These are phyloP conservation scores for Tridacna crocea DNA, from an alignment of 2,888 invertebrate genomes.

Conservation along the genomic window DNA sequence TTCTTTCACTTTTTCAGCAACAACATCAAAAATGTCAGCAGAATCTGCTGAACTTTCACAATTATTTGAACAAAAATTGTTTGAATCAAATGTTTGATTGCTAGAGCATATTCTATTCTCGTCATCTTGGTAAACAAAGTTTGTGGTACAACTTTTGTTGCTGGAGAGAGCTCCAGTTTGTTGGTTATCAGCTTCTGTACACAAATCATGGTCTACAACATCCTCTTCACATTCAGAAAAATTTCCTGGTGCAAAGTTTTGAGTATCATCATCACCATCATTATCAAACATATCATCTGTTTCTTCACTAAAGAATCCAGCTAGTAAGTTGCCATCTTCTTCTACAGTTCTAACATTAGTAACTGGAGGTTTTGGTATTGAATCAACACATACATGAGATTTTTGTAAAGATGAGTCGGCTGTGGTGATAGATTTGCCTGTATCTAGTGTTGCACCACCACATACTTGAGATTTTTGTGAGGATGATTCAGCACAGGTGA, in stretches of 20 bases:
- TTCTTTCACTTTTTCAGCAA: conserved; percentile 33
- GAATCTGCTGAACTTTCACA: not conserved
- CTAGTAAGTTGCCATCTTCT: not conserved
- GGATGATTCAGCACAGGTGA: too few species aligned
- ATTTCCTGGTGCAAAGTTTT: not conserved
- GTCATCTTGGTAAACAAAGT: not conserved
- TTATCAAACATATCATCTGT: not conserved
- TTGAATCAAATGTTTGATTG: not conserved
- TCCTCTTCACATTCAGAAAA: conserved; percentile 11
- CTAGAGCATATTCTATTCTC: not conserved
- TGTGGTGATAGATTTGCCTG: not conserved
- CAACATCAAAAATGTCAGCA: not conserved
- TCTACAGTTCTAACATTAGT: conserved; percentile 6
- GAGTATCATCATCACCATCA: not conserved
- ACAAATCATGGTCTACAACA: not conserved
- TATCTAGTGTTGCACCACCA: too few species aligned
- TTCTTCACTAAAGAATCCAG: conserved; percentile 20
- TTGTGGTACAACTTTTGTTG: not conserved
- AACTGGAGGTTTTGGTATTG: conserved; percentile 11
- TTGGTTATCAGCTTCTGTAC: too few species aligned
- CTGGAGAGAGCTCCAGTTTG: not conserved
- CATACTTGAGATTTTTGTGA: too few species aligned
- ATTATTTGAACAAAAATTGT: not conserved
- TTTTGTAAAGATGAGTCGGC: not conserved
- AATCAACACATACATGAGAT: not conserved